phyloP scores from a whole-genome alignment of 2,113 vertebrate species.

The Heloderma charlesbogerti region DNA sequence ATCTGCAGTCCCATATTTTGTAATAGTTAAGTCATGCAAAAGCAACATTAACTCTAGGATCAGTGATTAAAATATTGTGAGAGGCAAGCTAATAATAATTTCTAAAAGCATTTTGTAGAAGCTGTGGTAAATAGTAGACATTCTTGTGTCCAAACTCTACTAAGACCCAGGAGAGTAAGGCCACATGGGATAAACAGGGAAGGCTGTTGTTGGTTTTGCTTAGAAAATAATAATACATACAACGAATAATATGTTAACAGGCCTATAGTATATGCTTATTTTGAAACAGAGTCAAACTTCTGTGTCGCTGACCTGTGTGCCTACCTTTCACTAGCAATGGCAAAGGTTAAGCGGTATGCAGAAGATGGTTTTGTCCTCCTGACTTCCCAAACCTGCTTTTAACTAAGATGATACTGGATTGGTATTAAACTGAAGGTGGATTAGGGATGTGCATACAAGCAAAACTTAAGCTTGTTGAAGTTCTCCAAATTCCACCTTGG shows the following conservation, averaged over 20 bases:
- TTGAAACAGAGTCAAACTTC: background rate
- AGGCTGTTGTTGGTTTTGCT: background rate
- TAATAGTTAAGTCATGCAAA: background rate
- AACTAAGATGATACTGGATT: too few relatives aligned
- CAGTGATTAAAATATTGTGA: background rate
- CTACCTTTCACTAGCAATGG: background rate
- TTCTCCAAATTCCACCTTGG: too few relatives aligned
- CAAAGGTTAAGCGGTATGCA: background rate
- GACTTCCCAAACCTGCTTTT: background rate
- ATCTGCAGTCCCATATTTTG: conserved; percentile 9
- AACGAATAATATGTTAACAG: background rate
- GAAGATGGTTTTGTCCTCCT: background rate
- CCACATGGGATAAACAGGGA: background rate
- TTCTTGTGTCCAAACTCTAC: too few relatives aligned
- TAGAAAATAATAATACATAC: too few relatives aligned
- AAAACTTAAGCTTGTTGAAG: too few relatives aligned
- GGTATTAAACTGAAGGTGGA: too few relatives aligned
- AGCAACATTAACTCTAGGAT: background rate
- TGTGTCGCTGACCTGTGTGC: too few relatives aligned
- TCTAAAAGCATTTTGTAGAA: background rate
- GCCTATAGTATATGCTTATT: background rate
- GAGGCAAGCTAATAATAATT: background rate
- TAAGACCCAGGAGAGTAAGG: background rate
- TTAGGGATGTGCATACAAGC: too few relatives aligned
- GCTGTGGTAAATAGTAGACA: background rate